These are phyloP conservation scores for Dasysyrphus albostriatus DNA, from an alignment of 2,888 invertebrate species.

Conservation along the genomic window DNA sequence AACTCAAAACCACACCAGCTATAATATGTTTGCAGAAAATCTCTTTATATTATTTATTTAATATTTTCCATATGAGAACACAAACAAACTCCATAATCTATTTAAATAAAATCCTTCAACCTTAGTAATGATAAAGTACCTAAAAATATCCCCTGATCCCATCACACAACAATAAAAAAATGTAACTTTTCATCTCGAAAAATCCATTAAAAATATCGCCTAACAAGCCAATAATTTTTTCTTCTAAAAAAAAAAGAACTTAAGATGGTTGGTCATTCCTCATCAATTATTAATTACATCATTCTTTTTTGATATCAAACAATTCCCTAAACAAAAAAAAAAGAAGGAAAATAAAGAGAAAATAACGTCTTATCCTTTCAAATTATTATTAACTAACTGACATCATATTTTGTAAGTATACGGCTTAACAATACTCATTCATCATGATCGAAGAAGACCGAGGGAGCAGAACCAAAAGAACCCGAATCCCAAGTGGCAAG, in stretches of 20 bases:
- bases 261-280: neutral
- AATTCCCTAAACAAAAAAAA: conserved; percentile 14
- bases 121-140: conserved; percentile 17
- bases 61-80: too few relatives aligned
- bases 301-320: conserved; percentile 11
- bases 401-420: conserved; percentile 12
- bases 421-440: conserved; percentile 34
- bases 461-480: neutral
- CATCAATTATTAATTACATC: conserved; percentile 29
- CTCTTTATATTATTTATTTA: too few relatives aligned
- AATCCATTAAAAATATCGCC: conserved; percentile 31
- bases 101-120: neutral
- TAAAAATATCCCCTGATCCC: conserved; percentile 10
- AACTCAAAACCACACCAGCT: too few relatives aligned
- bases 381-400: conserved; percentile 37
- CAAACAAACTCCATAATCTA: neutral
- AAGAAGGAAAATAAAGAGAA: neutral
- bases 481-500: conserved; percentile 38
- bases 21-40: too few relatives aligned
- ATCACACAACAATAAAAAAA: neutral
- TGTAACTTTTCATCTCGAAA: neutral
- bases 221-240: conserved; percentile 30
- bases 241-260: neutral
- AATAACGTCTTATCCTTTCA: conserved; percentile 20
- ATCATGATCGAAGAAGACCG: conserved; percentile 34